Evolutionary conservation across 2,797 vertebrate species (phyloP).

Genomic region (Spinibarbus caldwelli): DNA sequence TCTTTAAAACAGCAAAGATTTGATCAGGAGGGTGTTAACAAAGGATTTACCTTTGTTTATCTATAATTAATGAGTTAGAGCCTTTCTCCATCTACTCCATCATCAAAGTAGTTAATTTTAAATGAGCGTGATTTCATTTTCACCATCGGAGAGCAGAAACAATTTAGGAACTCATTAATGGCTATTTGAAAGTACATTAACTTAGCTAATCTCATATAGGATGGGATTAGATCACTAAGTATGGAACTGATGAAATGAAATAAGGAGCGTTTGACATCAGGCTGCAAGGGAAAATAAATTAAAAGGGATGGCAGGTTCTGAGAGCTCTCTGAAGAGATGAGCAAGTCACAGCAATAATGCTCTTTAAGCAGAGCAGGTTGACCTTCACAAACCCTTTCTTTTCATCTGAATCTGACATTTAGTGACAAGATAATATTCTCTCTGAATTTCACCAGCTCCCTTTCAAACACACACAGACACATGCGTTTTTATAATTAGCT

Average conservation of each 20-base stretch:
- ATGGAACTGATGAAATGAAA: constrained; percentile 50
- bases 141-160: constrained; percentile 39
- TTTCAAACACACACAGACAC: constrained; percentile 45
- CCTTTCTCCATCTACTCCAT: constrained; percentile 3
- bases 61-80: constrained; percentile 41
- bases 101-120: constrained; percentile 10
- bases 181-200: constrained; percentile 54
- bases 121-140: constrained; percentile 51
- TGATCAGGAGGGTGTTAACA: constrained; percentile 4
- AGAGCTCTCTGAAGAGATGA: constrained; percentile 20
- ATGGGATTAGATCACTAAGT: constrained; percentile 48
- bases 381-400: constrained; percentile 43
- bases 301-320: constrained; percentile 13
- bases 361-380: constrained; percentile 50
- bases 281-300: constrained; percentile 21
- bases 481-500: constrained; percentile 58
- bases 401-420: constrained; percentile 52
- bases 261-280: constrained; percentile 26
- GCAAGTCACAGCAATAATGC: constrained; percentile 46
- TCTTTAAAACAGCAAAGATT: constrained; percentile 14
- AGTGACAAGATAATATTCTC: constrained; percentile 56
- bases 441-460: constrained; percentile 14
- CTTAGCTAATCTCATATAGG: constrained; percentile 30
- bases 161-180: constrained; percentile 52
- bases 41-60: constrained; percentile 30